These are phyloP conservation scores for Syrphus vitripennis DNA, from an alignment of 2,888 invertebrate species.

Conservation along the genomic window DNA sequence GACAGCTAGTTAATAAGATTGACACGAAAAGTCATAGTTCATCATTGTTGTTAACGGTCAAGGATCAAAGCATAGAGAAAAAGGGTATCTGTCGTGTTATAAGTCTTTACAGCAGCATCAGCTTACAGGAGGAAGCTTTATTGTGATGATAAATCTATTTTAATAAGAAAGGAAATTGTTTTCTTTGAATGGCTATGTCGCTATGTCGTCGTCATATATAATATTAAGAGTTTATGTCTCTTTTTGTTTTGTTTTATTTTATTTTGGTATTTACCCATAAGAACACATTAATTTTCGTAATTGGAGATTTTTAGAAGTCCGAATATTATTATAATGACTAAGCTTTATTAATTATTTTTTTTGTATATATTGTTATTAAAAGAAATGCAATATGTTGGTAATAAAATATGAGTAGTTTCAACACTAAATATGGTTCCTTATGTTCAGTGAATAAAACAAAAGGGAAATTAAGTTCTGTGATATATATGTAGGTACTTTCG, in stretches of 20 bases:
- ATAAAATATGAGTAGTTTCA: neutral
- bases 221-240: neutral
- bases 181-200: neutral
- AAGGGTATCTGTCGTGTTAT: neutral
- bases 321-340: neutral
- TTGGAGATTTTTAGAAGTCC: neutral
- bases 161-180: neutral
- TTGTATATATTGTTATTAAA: neutral
- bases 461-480: too few relatives aligned
- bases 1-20: constrained; percentile 43
- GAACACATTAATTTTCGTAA: neutral
- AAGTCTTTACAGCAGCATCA: too few relatives aligned
- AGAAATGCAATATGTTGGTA: neutral
- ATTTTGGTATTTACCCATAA: neutral
- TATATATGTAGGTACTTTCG: too few relatives aligned
- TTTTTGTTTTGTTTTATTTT: neutral
- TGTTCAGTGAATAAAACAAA: too few relatives aligned
- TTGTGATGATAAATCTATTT: constrained; percentile 15
- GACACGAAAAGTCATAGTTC: constrained; percentile 15
- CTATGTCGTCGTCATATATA: neutral
- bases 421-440: too few relatives aligned
- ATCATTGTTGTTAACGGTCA: neutral
- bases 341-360: neutral
- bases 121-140: neutral
- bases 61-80: neutral